Conservation (phyloP, 2,888 invertebrate genomes). For the Napeogenes inachia region DNA sequence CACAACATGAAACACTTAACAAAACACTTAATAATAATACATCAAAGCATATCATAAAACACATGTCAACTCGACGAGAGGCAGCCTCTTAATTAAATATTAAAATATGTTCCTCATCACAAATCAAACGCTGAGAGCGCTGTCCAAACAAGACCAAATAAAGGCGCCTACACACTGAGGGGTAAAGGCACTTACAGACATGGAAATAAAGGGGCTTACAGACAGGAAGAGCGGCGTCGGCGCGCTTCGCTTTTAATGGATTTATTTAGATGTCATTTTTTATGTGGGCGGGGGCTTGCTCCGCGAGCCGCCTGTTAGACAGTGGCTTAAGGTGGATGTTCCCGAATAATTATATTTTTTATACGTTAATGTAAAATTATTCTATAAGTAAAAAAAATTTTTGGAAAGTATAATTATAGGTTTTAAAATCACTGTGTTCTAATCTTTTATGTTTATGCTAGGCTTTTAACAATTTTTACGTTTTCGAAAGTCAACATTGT, state of each 20-base stretch:
- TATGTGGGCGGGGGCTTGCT: constrained; percentile 74
- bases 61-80: constrained; percentile 17
- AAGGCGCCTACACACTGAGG: constrained; percentile 62
- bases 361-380: too few relatives aligned
- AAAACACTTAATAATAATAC: constrained; percentile 7
- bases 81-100: constrained; percentile 32
- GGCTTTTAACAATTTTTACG: too few relatives aligned
- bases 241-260: constrained; percentile 61
- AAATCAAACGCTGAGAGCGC: constrained; percentile 55
- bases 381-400: too few relatives aligned
- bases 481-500: too few relatives aligned
- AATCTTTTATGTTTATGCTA: too few relatives aligned
- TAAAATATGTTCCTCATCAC: constrained; percentile 57
- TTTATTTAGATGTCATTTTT: constrained; percentile 79
- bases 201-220: constrained; percentile 61
- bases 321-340: constrained; percentile 50
- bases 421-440: too few relatives aligned
- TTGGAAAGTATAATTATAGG: too few relatives aligned
- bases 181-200: constrained; percentile 34
- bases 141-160: constrained; percentile 67
- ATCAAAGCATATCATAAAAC: constrained; percentile 17
- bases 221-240: constrained; percentile 64
- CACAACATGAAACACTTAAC: background rate
- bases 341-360: constrained; percentile 15
- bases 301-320: constrained; percentile 55